Percentiles rank a stretch among this genome's conserved stretches.
phyloP scores from a whole-genome alignment of 2,888 invertebrate species.

The Chironomus riparius region DNA sequence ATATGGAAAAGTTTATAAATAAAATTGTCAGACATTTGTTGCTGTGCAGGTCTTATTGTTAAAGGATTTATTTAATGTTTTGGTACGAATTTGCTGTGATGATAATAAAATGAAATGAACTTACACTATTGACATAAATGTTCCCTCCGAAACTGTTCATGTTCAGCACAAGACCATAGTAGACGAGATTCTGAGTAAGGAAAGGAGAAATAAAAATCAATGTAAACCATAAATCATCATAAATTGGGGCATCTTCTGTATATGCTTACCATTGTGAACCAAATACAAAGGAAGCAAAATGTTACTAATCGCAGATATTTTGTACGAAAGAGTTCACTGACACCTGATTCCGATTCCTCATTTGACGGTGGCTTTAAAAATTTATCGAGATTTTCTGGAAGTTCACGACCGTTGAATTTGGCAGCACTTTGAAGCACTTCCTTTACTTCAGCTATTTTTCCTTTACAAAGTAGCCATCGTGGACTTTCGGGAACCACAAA shows the following conservation, averaged over 20 bases:
- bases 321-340: conserved; percentile 58
- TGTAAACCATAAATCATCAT: conserved; percentile 55
- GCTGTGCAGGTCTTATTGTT: not conserved
- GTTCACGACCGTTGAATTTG: conserved; percentile 52
- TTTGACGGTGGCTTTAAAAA: conserved; percentile 48
- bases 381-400: conserved; percentile 61
- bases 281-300: conserved; percentile 59
- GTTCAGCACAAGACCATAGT: conserved; percentile 54
- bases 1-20: not conserved
- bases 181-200: conserved; percentile 37
- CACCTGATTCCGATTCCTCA: conserved; percentile 46
- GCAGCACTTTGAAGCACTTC: conserved; percentile 56
- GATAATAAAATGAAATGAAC: conserved; percentile 31
- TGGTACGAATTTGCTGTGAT: not conserved
- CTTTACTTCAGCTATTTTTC: conserved; percentile 59
- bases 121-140: conserved; percentile 63
- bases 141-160: conserved; percentile 66
- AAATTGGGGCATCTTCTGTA: conserved; percentile 36
- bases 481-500: conserved; percentile 72
- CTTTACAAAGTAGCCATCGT: conserved; percentile 65
- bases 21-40: not conserved
- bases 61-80: not conserved
- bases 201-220: not conserved
- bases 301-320: conserved; percentile 56
- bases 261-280: conserved; percentile 56